Evolutionary conservation across 2,797 vertebrate species (phyloP).

Genomic region (Cirrhinus mrigala): DNA sequence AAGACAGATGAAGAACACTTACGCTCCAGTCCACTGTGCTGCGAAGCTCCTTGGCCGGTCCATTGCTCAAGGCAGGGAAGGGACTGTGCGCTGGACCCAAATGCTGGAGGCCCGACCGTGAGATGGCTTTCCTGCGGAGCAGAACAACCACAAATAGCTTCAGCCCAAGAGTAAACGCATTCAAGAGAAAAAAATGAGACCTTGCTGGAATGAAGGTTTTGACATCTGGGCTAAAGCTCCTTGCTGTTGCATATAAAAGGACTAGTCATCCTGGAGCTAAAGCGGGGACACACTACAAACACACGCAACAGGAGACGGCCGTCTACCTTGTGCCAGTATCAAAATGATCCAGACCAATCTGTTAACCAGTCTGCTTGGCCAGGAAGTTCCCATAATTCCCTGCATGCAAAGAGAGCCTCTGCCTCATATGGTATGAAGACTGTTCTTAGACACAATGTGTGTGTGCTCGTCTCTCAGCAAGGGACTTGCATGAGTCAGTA

Average conservation of each 20-base stretch:
- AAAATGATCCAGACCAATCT: conserved; percentile 59
- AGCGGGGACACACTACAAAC: conserved; percentile 37
- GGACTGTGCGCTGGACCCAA: conserved; percentile 87
- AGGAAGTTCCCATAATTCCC: conserved; percentile 55
- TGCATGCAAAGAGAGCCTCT: conserved; percentile 48
- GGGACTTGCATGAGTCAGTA: conserved; percentile 57
- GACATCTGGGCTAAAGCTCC: conserved; percentile 13
- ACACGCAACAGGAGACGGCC: conserved; percentile 46
- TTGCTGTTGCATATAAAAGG: conserved; percentile 2
- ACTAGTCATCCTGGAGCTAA: conserved; percentile 20
- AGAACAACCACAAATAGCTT: conserved; percentile 30
- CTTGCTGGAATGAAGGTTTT: conserved; percentile 21
- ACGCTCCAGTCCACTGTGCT: conserved; percentile 95
- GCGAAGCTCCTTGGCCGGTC: conserved; percentile 91
- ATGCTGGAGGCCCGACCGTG: conserved; percentile 95
- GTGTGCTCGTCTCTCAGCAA: conserved; percentile 41
- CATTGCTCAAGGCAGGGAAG: conserved; percentile 88
- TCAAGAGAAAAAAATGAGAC: conserved; percentile 36
- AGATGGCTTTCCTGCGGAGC: conserved; percentile 92
- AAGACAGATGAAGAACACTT: conserved; percentile 65
- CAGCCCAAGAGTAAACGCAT: conserved; percentile 18
- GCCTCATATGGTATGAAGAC: conserved; percentile 53
- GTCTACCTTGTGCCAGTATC: conserved; percentile 52
- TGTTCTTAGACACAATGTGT: conserved; percentile 27
- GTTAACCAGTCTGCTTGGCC: conserved; percentile 62